A percentile compares a stretch with the other conserved stretches of the same genome.
Evolutionary conservation across 2,888 invertebrate genomes (phyloP).

Genomic region (Ethmia dodecea): DNA sequence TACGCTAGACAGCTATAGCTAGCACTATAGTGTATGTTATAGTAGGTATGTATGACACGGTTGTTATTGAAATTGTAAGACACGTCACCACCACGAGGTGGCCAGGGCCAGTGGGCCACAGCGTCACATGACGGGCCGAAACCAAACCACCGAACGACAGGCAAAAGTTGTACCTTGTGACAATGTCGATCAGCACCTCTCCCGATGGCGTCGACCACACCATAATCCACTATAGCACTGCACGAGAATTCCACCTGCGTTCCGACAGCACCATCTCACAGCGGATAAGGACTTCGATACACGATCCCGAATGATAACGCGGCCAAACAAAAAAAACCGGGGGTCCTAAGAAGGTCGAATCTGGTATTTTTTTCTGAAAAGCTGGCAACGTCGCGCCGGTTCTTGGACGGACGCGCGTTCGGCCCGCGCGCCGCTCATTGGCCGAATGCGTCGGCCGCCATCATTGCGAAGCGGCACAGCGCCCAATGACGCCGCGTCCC

Average conservation of each 20-base stretch:
- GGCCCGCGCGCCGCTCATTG: conserved; percentile 70
- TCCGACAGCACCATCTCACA: conserved; percentile 56
- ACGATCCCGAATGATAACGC: conserved; percentile 74
- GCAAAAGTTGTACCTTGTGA: conserved; percentile 57
- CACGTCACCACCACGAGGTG: conserved; percentile 14
- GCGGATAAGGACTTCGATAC: conserved; percentile 62
- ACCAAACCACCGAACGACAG: conserved; percentile 3
- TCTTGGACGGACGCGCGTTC: conserved; percentile 71
- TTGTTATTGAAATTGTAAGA: conserved; percentile 3
- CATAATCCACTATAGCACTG: conserved; percentile 69
- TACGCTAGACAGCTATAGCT: too few relatives aligned
- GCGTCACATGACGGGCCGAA: conserved; percentile 26
- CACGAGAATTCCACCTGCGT: conserved; percentile 58
- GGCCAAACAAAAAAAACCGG: conserved; percentile 73
- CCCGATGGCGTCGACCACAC: conserved; percentile 72
- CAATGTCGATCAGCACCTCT: conserved; percentile 70
- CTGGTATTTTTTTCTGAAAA: conserved; percentile 72
- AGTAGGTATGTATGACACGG: too few relatives aligned
- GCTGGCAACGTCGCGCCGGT: conserved; percentile 72
- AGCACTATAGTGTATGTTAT: too few relatives aligned
- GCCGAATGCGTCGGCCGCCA: conserved; percentile 73
- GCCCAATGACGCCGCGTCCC: conserved; percentile 70
- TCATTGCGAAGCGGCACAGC: conserved; percentile 51
- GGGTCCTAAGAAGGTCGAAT: conserved; percentile 77
- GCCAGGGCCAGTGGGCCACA: conserved; percentile 14